Base-by-base conservation (phyloP, 2,797 vertebrate species). In the Myiotriccus ornatus region DNA sequence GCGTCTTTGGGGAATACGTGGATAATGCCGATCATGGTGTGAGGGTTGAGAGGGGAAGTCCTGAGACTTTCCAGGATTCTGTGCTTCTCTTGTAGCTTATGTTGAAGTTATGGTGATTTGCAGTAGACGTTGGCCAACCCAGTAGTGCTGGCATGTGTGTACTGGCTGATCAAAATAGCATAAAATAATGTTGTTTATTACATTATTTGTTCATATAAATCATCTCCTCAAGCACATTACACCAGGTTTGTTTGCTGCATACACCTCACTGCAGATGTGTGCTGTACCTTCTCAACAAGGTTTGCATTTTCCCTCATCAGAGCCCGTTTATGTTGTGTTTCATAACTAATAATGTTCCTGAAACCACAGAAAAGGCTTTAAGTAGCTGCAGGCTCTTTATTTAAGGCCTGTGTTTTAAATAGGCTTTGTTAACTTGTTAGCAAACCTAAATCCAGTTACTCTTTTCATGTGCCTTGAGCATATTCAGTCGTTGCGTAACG, bases 401-500 rank as follows among this genome's bases (percentile, higher is more conserved):
- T 92, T 59, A 80, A 89, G 71, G 62, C 14, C 65, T 64, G 1
- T 2, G 21, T 74, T 89, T 92, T 70, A 94, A 87, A 89, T 39
- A 78, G 82, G 57, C 59, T 89, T 90, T 84, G 85, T 67, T 84
- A 84, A 92, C 57, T 94, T 81, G 87, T 55, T 92, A 80, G 87
- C 83, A 93, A 94, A 84, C 84, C 78, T 64, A 87, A 92, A 90
- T 90, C 73, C 88, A 75, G 84, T 89, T 63, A 76, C 74, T 75
- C 93, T 87, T 52, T 77, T 87, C 78, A 32, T 94, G 78, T 94
- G 80, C 80, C 86, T 89, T 93, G 68, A 95, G 90, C 90, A 14
- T 83, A 67, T 93, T 92, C 56, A 84, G 78, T 64, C 20, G 60
- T 88, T 95, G 84, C 21, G 11, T 93, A 95, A 90, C 4, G 49